Base-by-base conservation (phyloP, 1,140 invertebrate species). In the Belonocnema kinseyi region DNA sequence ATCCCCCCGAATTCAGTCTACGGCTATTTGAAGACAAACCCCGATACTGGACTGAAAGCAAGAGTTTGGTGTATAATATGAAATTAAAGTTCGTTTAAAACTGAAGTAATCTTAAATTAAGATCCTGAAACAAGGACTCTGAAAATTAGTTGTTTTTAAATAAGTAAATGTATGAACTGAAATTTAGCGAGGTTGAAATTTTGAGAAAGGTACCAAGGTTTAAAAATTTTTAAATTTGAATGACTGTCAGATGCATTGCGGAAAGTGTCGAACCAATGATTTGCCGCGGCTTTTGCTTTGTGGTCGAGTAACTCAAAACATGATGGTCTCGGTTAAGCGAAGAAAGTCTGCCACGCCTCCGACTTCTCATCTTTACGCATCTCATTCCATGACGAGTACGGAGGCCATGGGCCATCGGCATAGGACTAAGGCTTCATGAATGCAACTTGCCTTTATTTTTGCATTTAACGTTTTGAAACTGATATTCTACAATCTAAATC, bases 331-430 rank as follows among this genome's bases (percentile, higher is more conserved):
- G 72, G 58, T 46, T 17, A 14, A 58, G 77, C 40, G 50, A 72
- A 58, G 76, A 46, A 79, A 73, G 72, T 56, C 71, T 72, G 83
- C 85, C 85, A 87, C 85, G 85, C 85, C 85, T 81, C 78, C 85
- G 82, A 85, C 80, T 85, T 86, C 85, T 86, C 85, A 86, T 87
- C 80, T 86, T 85, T 86, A 85, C 84, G 85, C 85, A 85, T 86
- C 85, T 85, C 85, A 86, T 86, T 77, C 80, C 77, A 78, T 80
- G 82, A 84, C 79, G 76, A 75, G 78, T 81, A 79, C 77, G 76
- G 50, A 73, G 74, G 46, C 21, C 72, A 50, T 51, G 76, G 76
- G 56, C 78, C 73, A 77, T 66, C 72, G 79, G 80, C 80, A 78
- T 76, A 78, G 56, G 72, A 10, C 40, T 40, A 66, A 26, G 58